Evolutionary conservation across 30 jellyfish, hydroid and myxozoan species (phyloP).

Genomic region (Hydractinia echinata): DNA sequence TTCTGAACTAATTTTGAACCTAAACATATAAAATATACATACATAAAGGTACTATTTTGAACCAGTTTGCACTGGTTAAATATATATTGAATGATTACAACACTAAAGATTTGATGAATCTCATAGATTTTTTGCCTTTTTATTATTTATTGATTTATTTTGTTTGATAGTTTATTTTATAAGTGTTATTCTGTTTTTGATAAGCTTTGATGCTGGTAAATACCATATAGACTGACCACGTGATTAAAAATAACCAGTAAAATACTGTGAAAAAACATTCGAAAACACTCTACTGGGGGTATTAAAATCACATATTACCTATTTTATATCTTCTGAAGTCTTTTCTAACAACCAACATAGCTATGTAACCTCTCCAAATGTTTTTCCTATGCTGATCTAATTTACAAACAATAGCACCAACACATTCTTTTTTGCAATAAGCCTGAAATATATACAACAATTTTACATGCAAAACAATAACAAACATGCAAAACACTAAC

Average conservation of each 20-base stretch:
- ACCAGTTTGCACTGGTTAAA: neutral
- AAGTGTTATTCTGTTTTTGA: no score
- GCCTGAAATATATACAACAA: conserved; percentile 62
- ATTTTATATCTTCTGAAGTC: conserved; percentile 78
- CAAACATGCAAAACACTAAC: neutral
- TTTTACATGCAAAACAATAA: neutral
- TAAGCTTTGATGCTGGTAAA: no score
- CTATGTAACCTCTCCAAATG: conserved; percentile 86
- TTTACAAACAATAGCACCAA: conserved; percentile 96
- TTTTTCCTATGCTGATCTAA: conserved; percentile 78
- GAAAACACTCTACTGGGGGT: no score
- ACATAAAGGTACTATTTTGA: neutral
- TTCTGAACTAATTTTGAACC: conserved; percentile 77
- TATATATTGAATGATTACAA: no score
- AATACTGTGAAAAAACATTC: no score
- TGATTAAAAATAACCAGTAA: no score
- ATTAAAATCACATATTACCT: conserved; percentile 33
- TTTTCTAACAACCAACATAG: conserved; percentile 89
- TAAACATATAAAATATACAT: neutral
- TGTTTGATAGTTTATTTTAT: no score
- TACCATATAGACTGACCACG: no score
- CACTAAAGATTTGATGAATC: no score
- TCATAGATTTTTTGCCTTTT: no score
- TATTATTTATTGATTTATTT: no score
- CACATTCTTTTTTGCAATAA: conserved; percentile 60